Base-by-base conservation (phyloP, 2,113 vertebrate species). In the Percopsis transmontana region DNA sequence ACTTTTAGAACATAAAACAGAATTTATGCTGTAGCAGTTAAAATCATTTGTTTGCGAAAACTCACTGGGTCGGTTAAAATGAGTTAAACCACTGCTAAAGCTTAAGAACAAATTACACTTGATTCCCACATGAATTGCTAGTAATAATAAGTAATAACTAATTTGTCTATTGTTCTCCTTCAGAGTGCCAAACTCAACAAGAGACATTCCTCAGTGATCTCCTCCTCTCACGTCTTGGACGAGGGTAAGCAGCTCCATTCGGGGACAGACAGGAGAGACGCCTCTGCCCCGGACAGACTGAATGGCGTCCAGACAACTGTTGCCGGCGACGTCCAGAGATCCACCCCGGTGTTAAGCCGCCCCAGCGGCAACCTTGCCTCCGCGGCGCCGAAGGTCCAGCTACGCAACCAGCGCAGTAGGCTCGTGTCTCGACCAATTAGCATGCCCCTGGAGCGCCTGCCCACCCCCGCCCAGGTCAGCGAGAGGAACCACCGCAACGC, bases 381-480 rank as follows among this genome's bases (percentile, higher is more conserved):
- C 79, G 89, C 2, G 80, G 74, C 58, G 79, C 42, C 39, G 75
- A 83, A 89, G 79, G 90, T 96, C 67, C 93, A 94, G 1, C 61
- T 96, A 33, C 91, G 93, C 2, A 19, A 76, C 52, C 90, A 91
- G 39, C 92, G 93, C 70, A 54, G 85, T 62, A 94, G 93, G 58
- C 54, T 80, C 0, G 16, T 18, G 0, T 79, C 86, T 65, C 94
- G 96, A 6, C 96, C 97, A 1, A 87, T 95, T 74, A 99, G 96
- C 90, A 91, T 98, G 81, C 97, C 96, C 1, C 88, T 96, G 10
- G 95, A 96, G 6, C 72, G 92, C 33, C 91, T 94, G 16, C 90
- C 94, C 45, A 72, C 84, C 56, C 84, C 93, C 0, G 90, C 80
- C 66, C 82, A 92, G 79, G 79, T 94, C 52, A 86, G 83, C 44